Evolutionary conservation across 2,113 vertebrate species (phyloP).

Genomic region (Turnix velox): DNA sequence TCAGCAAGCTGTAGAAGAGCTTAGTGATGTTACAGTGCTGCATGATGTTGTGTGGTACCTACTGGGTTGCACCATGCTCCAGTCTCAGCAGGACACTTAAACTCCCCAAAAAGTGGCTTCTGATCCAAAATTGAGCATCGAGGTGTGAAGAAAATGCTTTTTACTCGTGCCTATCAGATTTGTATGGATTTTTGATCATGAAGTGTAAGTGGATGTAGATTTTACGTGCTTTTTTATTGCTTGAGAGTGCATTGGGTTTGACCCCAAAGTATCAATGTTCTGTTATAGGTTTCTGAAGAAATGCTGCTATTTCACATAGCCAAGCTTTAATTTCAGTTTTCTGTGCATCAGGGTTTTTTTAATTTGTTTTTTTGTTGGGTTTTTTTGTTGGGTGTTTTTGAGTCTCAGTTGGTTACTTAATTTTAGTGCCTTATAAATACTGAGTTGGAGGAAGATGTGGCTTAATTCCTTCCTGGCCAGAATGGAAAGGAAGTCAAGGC

Average conservation of each 20-base stretch:
- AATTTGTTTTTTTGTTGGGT: not conserved
- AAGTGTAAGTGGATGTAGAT: not conserved
- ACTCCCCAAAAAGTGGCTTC: not conserved
- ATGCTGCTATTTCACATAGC: slow-evolving; percentile 31
- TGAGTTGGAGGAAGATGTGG: not conserved
- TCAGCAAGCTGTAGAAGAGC: not conserved
- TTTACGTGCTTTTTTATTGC: not conserved
- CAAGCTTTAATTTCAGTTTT: not conserved
- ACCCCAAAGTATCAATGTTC: not conserved
- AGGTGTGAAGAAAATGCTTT: slow-evolving; percentile 41
- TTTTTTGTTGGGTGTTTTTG: not conserved
- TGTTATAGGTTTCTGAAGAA: not conserved
- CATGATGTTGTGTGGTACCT: fast-evolving
- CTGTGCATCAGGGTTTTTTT: not conserved
- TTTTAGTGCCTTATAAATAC: slow-evolving; percentile 66
- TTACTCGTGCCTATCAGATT: slow-evolving; percentile 55
- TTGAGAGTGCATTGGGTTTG: not conserved
- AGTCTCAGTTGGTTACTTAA: slow-evolving; percentile 25
- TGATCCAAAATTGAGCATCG: not conserved
- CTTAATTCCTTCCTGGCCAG: not conserved
- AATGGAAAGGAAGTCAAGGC: not conserved
- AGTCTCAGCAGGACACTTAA: not conserved
- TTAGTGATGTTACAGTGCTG: not conserved
- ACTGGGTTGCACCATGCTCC: not conserved
- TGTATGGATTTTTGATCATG: not conserved